Base-by-base conservation (phyloP, 2,888 invertebrate genomes). In the Parascotia fuliginaria region DNA sequence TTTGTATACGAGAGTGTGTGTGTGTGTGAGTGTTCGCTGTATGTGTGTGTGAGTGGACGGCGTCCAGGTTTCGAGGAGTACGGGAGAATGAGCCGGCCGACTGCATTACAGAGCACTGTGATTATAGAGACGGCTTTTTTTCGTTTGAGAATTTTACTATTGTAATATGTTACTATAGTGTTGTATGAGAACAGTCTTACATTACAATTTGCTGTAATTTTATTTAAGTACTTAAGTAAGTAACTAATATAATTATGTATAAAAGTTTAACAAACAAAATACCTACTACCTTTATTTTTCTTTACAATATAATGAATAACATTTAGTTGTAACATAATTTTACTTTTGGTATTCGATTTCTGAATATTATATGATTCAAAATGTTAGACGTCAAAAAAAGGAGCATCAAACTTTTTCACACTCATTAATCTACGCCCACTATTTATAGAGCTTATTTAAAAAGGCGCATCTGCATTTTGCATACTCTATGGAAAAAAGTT, bases 401-500 rank as follows among this genome's bases (percentile, higher is more conserved):
- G 7, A 24, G 7, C 4, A 24, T 24, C 4, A 24, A 24, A 24
- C 24, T 7, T 24, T 9, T 24, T 1, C 4, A 24, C 7, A 24
- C 14, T 13, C 7, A 31, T 12, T 7, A 28, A 11, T 6, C 37
- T 16, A 45, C 49, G 50, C 40, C 41, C n/a, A 39, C 16, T 39
- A 39, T 34, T 47, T 46, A 46, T 7, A 24, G 2, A 12, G 36
- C 5, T 31, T 29, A 41, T 37, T 37, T 36, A 54, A 49, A 49
- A 53, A 19, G 67, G 49, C 42, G 49, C 70, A 74, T 87, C 83
- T 87, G 75, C 72, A 73, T 70, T 73, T 71, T 77, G 68, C 68
- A 37, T 64, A 73, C 75, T 89, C 91, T 91, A 79, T 83, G 85
- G 75, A 77, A 83, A 79, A 83, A 91, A 90, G 90, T 91, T 90